Percentiles rank a stretch among this genome's conserved stretches.
These are phyloP conservation scores for Cynaeus angustus DNA, from an alignment of 2,888 invertebrate genomes.

Conservation along the genomic window DNA sequence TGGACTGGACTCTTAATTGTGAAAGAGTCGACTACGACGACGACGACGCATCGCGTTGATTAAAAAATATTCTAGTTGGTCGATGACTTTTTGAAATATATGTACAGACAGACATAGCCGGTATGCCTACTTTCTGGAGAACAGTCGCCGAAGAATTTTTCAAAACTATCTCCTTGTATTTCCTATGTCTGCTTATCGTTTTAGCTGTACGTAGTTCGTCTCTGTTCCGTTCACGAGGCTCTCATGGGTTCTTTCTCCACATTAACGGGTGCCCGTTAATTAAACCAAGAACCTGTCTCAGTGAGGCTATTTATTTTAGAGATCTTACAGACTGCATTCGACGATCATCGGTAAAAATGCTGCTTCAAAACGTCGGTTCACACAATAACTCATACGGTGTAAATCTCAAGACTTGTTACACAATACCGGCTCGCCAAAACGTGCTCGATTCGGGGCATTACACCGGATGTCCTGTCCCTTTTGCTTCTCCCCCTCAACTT, in stretches of 20 bases:
- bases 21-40: conserved; percentile 44
- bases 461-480: conserved; percentile 67
- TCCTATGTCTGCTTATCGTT: conserved; percentile 60
- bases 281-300: conserved; percentile 64
- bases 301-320: conserved; percentile 63
- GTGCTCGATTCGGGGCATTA: conserved; percentile 58
- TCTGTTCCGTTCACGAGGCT: conserved; percentile 48
- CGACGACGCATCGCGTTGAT: conserved; percentile 26
- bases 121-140: conserved; percentile 11
- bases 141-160: conserved; percentile 47
- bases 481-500: conserved; percentile 65
- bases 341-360: conserved; percentile 48
- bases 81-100: background rate
- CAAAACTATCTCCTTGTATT: conserved; percentile 48
- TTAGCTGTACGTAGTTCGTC: conserved; percentile 55
- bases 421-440: conserved; percentile 41
- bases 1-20: conserved; percentile 35
- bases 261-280: conserved; percentile 68
- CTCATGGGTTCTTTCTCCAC: conserved; percentile 51
- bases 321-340: conserved; percentile 59
- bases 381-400: conserved; percentile 26
- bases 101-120: background rate
- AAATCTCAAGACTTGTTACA: conserved; percentile 44
- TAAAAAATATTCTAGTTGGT: conserved; percentile 26
- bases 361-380: conserved; percentile 38